phyloP scores from a whole-genome alignment of 2,888 invertebrate genomes.

The Anticlea derivata region DNA sequence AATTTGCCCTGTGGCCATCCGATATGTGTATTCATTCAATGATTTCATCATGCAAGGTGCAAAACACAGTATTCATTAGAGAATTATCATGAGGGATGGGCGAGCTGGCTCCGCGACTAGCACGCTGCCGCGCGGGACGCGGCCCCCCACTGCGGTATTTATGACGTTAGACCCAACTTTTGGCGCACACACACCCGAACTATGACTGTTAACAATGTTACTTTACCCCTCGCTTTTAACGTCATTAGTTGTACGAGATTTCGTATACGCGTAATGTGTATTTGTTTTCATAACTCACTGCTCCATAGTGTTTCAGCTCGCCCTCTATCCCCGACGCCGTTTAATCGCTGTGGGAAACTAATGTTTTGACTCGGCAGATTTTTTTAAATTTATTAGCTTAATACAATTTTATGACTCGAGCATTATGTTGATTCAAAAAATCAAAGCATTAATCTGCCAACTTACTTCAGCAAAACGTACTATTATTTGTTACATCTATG shows the following conservation, averaged over 20 bases:
- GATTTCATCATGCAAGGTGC: background rate
- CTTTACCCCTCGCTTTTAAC: conserved; percentile 79
- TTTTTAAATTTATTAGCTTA: conserved; percentile 61
- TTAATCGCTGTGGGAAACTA: conserved; percentile 78
- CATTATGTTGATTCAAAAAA: conserved; percentile 22
- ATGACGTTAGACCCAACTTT: conserved; percentile 75
- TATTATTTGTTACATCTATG: conserved; percentile 48
- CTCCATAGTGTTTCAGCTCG: conserved; percentile 63
- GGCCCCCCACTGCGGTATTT: conserved; percentile 77
- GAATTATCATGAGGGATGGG: background rate
- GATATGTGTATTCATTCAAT: background rate
- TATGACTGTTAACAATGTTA: conserved; percentile 80
- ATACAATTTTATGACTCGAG: conserved; percentile 57
- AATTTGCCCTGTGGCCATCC: too few species aligned
- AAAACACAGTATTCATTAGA: background rate
- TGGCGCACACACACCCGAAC: conserved; percentile 78
- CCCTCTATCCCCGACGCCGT: conserved; percentile 59
- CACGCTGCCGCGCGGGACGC: conserved; percentile 33
- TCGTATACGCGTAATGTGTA: conserved; percentile 75
- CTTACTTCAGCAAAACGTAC: conserved; percentile 32
- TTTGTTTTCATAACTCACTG: conserved; percentile 79
- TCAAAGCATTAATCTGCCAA: conserved; percentile 15
- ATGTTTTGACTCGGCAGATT: conserved; percentile 60
- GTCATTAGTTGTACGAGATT: conserved; percentile 81
- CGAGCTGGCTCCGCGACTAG: conserved; percentile 38